phyloP scores from a whole-genome alignment of 2,113 vertebrate species.

The Hymenochirus boettgeri region DNA sequence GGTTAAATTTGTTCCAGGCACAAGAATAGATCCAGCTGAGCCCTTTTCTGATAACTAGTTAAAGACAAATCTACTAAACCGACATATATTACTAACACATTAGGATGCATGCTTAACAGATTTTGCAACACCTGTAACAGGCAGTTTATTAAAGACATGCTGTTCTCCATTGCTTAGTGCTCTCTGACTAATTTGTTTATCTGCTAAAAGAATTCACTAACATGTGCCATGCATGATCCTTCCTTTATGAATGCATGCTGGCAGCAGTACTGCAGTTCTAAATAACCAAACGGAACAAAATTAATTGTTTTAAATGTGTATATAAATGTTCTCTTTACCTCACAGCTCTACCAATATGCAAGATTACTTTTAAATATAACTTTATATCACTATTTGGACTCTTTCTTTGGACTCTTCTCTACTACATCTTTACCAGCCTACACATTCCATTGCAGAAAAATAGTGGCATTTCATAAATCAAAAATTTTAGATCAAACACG shows the following conservation, averaged over 20 bases:
- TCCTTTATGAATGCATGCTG: slow-evolving; percentile 34
- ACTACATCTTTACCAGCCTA: too few relatives aligned
- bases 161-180: background rate
- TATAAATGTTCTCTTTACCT: too few relatives aligned
- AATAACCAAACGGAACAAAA: background rate
- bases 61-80: background rate
- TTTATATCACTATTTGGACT: too few relatives aligned
- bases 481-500: too few relatives aligned
- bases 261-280: slow-evolving; percentile 6
- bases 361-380: too few relatives aligned
- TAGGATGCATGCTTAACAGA: background rate
- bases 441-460: too few relatives aligned
- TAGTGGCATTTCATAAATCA: too few relatives aligned
- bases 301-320: too few relatives aligned
- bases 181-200: slow-evolving; percentile 15
- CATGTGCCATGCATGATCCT: slow-evolving; percentile 23
- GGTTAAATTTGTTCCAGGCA: background rate
- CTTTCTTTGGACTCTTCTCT: too few relatives aligned
- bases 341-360: too few relatives aligned
- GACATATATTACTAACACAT: slow-evolving; percentile 3
- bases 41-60: background rate
- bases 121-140: background rate
- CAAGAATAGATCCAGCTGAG: background rate
- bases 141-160: slow-evolving; percentile 25
- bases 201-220: background rate